Evolutionary conservation across 2,113 vertebrate genomes (phyloP).

Genomic region (Marmota flaviventris): DNA sequence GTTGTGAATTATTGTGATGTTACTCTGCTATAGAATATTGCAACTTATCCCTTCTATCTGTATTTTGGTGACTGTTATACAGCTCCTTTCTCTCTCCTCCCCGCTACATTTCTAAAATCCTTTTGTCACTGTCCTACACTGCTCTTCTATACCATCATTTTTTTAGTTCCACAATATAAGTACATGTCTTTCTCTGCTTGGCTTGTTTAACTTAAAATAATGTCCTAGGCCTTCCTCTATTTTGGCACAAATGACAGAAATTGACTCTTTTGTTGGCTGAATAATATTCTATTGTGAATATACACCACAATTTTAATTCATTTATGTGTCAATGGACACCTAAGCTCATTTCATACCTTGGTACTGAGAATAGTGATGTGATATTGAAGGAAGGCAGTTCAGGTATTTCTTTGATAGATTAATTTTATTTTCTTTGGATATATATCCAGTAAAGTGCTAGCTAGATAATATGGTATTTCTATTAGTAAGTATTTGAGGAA

Average conservation of each 20-base stretch:
- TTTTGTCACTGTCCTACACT: not conserved
- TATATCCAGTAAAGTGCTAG: not conserved
- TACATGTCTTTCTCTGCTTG: not conserved
- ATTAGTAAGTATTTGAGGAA: not conserved
- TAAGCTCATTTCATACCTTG: not conserved
- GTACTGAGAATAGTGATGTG: too few relatives aligned
- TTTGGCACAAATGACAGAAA: not conserved
- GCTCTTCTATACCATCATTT: not conserved
- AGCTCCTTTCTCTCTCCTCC: too few relatives aligned
- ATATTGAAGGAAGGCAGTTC: too few relatives aligned
- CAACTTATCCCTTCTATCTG: not conserved
- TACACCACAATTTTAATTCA: not conserved
- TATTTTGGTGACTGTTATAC: not conserved
- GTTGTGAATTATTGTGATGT: not conserved
- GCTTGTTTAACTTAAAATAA: not conserved
- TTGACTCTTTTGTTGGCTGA: not conserved
- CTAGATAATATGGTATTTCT: not conserved
- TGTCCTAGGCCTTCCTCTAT: not conserved
- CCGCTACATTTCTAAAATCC: not conserved
- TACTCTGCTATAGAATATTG: not conserved
- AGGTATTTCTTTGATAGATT: not conserved
- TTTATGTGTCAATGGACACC: not conserved
- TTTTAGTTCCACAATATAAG: not conserved
- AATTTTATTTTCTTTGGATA: not conserved
- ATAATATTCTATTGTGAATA: too few relatives aligned